Conservation (phyloP, 2,888 invertebrate species). For the Volucella zonaria region DNA sequence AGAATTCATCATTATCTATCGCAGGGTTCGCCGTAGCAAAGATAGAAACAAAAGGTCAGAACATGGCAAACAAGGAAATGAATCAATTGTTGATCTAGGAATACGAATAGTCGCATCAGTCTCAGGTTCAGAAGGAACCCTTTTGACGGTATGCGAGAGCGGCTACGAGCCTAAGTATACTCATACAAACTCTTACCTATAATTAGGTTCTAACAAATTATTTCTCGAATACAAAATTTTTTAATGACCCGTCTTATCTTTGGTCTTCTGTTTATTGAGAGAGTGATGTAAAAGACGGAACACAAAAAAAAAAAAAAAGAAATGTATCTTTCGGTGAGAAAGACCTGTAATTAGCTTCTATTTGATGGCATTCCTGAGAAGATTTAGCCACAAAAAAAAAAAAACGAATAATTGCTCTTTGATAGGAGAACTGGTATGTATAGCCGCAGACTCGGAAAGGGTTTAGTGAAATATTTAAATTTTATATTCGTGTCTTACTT, state of each 20-base stretch:
- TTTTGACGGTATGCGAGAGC: conserved; percentile 26
- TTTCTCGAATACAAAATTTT: conserved; percentile 43
- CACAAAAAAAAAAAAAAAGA: background rate
- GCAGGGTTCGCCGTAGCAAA: conserved; percentile 13
- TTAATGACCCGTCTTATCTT: conserved; percentile 56
- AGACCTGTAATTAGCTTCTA: conserved; percentile 46
- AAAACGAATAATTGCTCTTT: conserved; percentile 28
- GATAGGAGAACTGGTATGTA: conserved; percentile 12
- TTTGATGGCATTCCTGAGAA: conserved; percentile 47
- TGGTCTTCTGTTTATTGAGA: background rate
- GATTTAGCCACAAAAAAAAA: conserved; percentile 22
- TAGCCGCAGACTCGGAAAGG: background rate
- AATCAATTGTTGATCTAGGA: conserved; percentile 43
- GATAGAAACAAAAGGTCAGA: conserved; percentile 10
- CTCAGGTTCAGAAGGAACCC: conserved; percentile 13
- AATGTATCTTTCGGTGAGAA: conserved; percentile 35
- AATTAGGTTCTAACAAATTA: conserved; percentile 59
- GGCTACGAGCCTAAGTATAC: too few relatives aligned
- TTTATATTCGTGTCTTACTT: background rate
- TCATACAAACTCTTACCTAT: conserved; percentile 11
- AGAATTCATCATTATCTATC: conserved; percentile 38
- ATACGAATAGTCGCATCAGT: background rate
- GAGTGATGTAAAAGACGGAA: conserved; percentile 5
- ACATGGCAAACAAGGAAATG: conserved; percentile 41
- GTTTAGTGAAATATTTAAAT: conserved; percentile 15